These are phyloP conservation scores for Cheilinus undulatus DNA, from an alignment of 2,113 vertebrate genomes.

Conservation along the genomic window DNA sequence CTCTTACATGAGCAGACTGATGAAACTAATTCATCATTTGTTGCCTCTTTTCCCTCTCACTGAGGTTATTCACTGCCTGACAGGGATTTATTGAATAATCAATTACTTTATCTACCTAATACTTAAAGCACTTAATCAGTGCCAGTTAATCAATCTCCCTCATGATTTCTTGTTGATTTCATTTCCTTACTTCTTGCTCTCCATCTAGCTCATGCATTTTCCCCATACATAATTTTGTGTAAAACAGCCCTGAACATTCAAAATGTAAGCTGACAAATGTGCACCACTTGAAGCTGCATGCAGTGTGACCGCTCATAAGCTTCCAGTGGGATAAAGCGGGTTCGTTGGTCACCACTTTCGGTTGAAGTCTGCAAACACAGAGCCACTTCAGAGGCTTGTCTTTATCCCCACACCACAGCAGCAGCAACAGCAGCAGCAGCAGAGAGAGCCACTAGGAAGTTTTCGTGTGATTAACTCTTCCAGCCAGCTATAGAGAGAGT, in stretches of 20 bases:
- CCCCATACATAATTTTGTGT: conserved; percentile 51
- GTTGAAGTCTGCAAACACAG: conserved; percentile 64
- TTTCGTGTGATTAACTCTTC: conserved; percentile 66
- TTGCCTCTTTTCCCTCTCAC: conserved; percentile 72
- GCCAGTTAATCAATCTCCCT: conserved; percentile 87
- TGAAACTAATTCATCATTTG: conserved; percentile 86
- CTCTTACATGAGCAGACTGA: conserved; percentile 67
- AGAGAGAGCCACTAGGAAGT: conserved; percentile 49
- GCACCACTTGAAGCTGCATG: conserved; percentile 41
- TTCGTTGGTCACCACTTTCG: conserved; percentile 65
- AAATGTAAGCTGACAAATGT: conserved; percentile 55
- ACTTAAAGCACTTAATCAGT: conserved; percentile 88
- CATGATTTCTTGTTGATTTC: conserved; percentile 80
- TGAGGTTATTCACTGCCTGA: conserved; percentile 79
- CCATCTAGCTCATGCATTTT: conserved; percentile 66
- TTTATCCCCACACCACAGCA: conserved; percentile 57
- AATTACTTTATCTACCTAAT: conserved; percentile 92
- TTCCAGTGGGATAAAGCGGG: conserved; percentile 56
- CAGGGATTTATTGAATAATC: conserved; percentile 91
- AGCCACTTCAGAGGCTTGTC: conserved; percentile 68
- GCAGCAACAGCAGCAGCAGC: background rate
- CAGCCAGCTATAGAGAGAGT: conserved; percentile 41
- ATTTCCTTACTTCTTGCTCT: conserved; percentile 65
- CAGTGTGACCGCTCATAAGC: conserved; percentile 49
- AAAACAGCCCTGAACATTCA: conserved; percentile 42